These are phyloP conservation scores for Ophion costatus DNA, from an alignment of 2,888 invertebrate genomes.

Conservation along the genomic window DNA sequence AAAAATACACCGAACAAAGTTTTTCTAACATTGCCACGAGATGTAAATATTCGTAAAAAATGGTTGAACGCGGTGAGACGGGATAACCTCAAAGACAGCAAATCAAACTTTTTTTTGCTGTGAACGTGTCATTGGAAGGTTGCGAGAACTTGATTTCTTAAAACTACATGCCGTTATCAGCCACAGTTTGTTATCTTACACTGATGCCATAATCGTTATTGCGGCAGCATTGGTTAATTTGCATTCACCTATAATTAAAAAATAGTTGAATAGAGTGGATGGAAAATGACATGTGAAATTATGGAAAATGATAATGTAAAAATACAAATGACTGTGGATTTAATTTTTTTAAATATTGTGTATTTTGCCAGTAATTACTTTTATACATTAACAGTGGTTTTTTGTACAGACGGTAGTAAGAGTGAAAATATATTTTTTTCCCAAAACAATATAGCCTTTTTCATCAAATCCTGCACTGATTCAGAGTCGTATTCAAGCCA, in stretches of 20 bases:
- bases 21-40: too few relatives aligned
- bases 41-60: too few relatives aligned
- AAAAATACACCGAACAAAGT: too few relatives aligned
- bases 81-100: too few relatives aligned
- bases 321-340: too few relatives aligned
- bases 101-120: too few relatives aligned
- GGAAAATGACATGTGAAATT: too few relatives aligned
- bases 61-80: too few relatives aligned
- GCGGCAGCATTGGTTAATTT: slow-evolving; percentile 65
- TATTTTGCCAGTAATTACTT: background rate
- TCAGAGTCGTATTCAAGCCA: too few relatives aligned
- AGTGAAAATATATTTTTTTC: slow-evolving; percentile 46
- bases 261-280: too few relatives aligned
- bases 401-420: slow-evolving; percentile 39
- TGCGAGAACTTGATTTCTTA: slow-evolving; percentile 67
- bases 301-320: too few relatives aligned
- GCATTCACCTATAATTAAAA: slow-evolving; percentile 60
- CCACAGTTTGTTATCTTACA: slow-evolving; percentile 42
- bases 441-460: slow-evolving; percentile 14
- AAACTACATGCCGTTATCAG: slow-evolving; percentile 64
- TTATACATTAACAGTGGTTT: background rate
- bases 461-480: too few relatives aligned
- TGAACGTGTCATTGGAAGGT: slow-evolving; percentile 73
- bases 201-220: slow-evolving; percentile 59
- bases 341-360: background rate